phyloP scores from a whole-genome alignment of 2,888 invertebrate species.

The Ectemnius lituratus region DNA sequence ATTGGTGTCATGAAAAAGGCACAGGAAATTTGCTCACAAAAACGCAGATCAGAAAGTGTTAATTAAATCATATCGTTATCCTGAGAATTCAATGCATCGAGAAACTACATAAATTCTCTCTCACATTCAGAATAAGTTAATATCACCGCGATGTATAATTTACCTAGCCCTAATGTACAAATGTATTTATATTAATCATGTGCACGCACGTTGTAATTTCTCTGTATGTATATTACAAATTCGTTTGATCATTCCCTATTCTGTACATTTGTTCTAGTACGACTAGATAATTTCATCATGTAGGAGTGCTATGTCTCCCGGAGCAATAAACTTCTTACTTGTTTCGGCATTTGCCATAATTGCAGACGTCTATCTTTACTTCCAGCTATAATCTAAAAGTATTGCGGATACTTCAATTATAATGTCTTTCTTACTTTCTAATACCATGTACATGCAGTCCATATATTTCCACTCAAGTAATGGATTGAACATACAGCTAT shows the following conservation, averaged over 20 bases:
- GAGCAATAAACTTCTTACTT: constrained; percentile 66
- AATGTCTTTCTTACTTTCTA: background rate
- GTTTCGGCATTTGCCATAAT: constrained; percentile 82
- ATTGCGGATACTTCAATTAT: constrained; percentile 16
- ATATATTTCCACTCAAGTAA: background rate
- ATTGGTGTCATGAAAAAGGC: constrained; percentile 38
- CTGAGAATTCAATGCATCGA: constrained; percentile 13
- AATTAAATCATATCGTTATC: constrained; percentile 18
- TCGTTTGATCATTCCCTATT: constrained; percentile 23
- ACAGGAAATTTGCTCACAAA: constrained; percentile 41
- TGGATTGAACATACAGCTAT: constrained; percentile 16
- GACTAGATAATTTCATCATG: constrained; percentile 46
- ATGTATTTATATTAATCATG: constrained; percentile 60
- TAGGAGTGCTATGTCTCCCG: constrained; percentile 36
- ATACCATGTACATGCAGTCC: background rate
- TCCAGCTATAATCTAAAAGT: constrained; percentile 83
- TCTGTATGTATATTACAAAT: constrained; percentile 47
- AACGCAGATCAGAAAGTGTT: constrained; percentile 39
- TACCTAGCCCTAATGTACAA: constrained; percentile 50
- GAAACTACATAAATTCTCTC: constrained; percentile 15
- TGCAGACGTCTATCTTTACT: constrained; percentile 84
- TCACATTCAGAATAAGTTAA: constrained; percentile 24
- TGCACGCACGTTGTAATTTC: constrained; percentile 42
- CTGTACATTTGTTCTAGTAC: constrained; percentile 37
- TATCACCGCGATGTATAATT: constrained; percentile 35